Evolutionary conservation across 1,140 invertebrate genomes (phyloP).

Genomic region (Gryllus bimaculatus): DNA sequence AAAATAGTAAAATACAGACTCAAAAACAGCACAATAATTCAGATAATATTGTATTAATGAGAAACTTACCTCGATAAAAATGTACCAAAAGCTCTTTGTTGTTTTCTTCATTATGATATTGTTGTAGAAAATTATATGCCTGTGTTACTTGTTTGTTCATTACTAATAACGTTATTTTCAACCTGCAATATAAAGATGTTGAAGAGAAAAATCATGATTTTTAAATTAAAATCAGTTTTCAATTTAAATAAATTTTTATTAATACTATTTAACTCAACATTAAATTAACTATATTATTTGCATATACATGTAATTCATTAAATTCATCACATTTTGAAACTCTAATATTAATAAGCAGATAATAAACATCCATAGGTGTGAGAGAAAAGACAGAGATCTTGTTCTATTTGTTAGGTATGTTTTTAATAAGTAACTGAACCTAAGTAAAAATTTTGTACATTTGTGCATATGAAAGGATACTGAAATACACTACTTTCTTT

Average conservation of each 20-base stretch:
- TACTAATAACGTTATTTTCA: slow-evolving; percentile 43
- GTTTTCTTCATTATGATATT: slow-evolving; percentile 32
- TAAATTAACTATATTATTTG: too few species aligned
- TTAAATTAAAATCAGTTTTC: background rate
- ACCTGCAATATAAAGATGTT: slow-evolving; percentile 16
- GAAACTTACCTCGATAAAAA: slow-evolving; percentile 35
- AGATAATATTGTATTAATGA: background rate
- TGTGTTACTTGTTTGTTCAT: slow-evolving; percentile 45
- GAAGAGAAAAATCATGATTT: background rate
- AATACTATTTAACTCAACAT: too few species aligned
- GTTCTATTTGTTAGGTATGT: too few species aligned
- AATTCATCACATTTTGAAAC: too few species aligned
- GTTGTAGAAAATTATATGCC: slow-evolving; percentile 45
- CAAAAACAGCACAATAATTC: slow-evolving; percentile 17
- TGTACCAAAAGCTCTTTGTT: slow-evolving; percentile 35
- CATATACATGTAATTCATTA: too few species aligned
- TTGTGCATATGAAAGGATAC: too few species aligned
- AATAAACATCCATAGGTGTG: too few species aligned
- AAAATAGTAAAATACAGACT: slow-evolving; percentile 33
- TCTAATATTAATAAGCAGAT: too few species aligned
- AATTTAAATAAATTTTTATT: background rate
- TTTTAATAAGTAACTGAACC: too few species aligned
- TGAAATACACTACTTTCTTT: too few species aligned
- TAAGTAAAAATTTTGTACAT: too few species aligned
- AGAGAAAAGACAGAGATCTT: too few species aligned